Evolutionary conservation across 2,113 vertebrate species (phyloP).

Genomic region (Dromas ardeola): DNA sequence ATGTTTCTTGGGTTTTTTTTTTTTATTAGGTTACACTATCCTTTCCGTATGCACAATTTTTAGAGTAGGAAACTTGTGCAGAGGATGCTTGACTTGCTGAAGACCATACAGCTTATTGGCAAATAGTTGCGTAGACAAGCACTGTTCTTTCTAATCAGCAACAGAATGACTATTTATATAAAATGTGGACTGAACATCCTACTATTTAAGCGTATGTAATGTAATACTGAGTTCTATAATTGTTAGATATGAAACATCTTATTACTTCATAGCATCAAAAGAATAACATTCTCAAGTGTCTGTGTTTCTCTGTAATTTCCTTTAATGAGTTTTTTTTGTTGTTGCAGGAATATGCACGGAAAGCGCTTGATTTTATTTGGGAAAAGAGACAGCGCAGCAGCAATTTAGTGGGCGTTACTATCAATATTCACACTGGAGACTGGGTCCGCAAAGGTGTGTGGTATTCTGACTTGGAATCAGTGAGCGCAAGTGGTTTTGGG

Average conservation of each 20-base stretch:
- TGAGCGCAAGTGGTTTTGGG: neutral
- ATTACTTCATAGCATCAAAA: neutral
- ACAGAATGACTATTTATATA: neutral
- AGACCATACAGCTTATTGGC: neutral
- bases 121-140: neutral
- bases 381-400: conserved; percentile 98
- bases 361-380: conserved; percentile 97
- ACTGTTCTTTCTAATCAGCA: neutral
- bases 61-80: neutral
- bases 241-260: neutral
- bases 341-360: conserved; percentile 90
- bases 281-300: neutral
- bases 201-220: neutral
- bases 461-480: neutral
- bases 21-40: neutral
- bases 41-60: neutral
- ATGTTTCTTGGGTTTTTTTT: neutral
- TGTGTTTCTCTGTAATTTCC: neutral
- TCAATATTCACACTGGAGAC: conserved; percentile 98
- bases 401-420: conserved; percentile 96
- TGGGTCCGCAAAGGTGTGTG: conserved; percentile 87
- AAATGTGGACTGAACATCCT: neutral
- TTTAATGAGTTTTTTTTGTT: neutral
- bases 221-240: neutral
- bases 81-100: neutral